Percentiles rank a stretch among this genome's conserved stretches.
Evolutionary conservation across 2,113 vertebrate genomes (phyloP).

Genomic region (Albula glossodonta): DNA sequence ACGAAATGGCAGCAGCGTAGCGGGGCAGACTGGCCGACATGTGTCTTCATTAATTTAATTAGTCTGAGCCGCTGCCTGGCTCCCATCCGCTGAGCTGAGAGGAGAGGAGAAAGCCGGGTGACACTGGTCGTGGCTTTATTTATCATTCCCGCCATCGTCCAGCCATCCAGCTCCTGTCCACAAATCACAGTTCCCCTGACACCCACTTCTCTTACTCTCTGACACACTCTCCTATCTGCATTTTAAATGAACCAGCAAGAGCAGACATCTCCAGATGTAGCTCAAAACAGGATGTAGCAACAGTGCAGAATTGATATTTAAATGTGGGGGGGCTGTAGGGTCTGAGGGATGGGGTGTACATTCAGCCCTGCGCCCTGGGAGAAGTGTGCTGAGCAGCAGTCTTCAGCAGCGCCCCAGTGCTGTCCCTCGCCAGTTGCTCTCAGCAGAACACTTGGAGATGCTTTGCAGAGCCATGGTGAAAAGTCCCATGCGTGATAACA

Average conservation of each 20-base stretch:
- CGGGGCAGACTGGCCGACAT: conserved; percentile 42
- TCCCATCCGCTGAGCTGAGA: conserved; percentile 6
- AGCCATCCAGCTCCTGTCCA: not conserved
- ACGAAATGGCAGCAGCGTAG: conserved; percentile 34
- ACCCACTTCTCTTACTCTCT: not conserved
- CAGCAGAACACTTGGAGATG: not conserved
- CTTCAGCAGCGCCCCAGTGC: not conserved
- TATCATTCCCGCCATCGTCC: conserved; percentile 14
- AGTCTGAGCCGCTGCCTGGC: conserved; percentile 28
- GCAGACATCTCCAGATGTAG: not conserved
- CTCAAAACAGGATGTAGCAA: no score
- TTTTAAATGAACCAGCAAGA: not conserved
- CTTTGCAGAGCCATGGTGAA: not conserved
- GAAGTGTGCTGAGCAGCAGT: not conserved
- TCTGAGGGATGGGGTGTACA: no score
- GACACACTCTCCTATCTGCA: not conserved
- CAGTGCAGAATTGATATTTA: no score
- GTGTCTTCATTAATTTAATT: conserved; percentile 51
- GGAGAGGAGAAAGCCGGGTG: not conserved
- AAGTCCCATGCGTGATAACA: not conserved
- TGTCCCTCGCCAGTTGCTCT: fast-evolving
- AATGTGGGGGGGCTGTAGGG: no score
- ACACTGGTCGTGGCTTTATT: not conserved
- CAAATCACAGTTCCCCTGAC: conserved; percentile 4
- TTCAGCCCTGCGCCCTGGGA: no score